A percentile compares a stretch with the other conserved stretches of the same genome.
Conservation (phyloP, 2,888 invertebrate species). For the Trichogramma evanescens region DNA sequence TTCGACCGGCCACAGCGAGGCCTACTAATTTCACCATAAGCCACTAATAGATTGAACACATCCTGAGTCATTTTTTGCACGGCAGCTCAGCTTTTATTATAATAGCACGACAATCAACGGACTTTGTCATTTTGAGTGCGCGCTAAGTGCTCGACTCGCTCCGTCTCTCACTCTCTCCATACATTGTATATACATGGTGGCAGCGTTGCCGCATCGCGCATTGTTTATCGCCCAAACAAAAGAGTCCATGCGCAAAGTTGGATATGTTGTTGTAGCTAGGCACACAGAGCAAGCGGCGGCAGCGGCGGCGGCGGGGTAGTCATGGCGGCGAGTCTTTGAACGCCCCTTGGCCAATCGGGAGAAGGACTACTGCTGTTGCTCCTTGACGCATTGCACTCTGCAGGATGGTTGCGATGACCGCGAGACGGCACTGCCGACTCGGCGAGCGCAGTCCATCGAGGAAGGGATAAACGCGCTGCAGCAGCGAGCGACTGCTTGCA, state of each 20-base stretch:
- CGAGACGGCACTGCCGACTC: not conserved
- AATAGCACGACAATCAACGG: constrained; percentile 17
- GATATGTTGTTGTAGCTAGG: too few relatives aligned
- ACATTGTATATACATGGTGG: constrained; percentile 20
- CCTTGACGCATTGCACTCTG: not conserved
- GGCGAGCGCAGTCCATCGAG: constrained; percentile 3
- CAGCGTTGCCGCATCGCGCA: constrained; percentile 31
- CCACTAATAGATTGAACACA: constrained; percentile 41
- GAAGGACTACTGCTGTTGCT: constrained; percentile 11
- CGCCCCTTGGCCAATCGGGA: constrained; percentile 43
- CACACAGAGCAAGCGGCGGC: constrained; percentile 3
- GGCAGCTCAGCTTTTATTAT: constrained; percentile 9
- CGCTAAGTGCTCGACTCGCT: constrained; percentile 38
- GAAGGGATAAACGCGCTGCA: constrained; percentile 2
- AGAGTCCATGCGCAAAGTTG: constrained; percentile 21
- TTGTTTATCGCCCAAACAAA: constrained; percentile 46
- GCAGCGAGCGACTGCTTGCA: not conserved
- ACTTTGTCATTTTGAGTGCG: constrained; percentile 39
- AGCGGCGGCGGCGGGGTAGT: constrained; percentile 30
- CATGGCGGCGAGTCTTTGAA: constrained; percentile 46
- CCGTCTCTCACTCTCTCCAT: not conserved
- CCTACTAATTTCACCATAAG: constrained; percentile 35
- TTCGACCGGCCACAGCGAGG: constrained; percentile 13
- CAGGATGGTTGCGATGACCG: not conserved
- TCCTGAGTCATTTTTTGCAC: not conserved